These are phyloP conservation scores for Amphimedon queenslandica DNA, from an alignment of 37 sponge, comb jelly and placozoan species.

Conservation along the genomic window DNA sequence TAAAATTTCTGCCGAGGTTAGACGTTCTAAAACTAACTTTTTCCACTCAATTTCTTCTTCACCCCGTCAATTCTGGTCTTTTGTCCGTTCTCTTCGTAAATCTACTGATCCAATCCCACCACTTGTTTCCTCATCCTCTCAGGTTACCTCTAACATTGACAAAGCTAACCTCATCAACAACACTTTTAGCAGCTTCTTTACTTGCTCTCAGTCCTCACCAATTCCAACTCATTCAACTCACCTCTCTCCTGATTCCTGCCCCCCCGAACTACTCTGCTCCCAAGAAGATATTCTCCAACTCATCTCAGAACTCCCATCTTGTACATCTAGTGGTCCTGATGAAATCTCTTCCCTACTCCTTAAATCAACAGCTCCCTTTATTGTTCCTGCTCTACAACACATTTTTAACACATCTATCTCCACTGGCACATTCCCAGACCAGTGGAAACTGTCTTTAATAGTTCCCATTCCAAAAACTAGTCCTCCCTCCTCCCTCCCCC, in stretches of 20 bases:
- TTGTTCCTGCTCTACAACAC: not conserved
- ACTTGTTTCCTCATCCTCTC: not conserved
- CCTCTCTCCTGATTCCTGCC: not conserved
- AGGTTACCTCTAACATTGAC: not conserved
- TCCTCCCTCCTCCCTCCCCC: not conserved
- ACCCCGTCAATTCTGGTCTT: not conserved
- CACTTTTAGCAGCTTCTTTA: too few relatives aligned
- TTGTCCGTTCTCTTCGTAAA: not conserved
- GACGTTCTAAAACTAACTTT: not conserved
- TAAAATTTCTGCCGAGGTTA: not conserved
- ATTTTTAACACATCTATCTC: conserved; percentile 4
- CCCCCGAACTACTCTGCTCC: not conserved
- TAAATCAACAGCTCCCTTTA: not conserved
- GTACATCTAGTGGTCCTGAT: not conserved
- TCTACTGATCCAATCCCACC: not conserved
- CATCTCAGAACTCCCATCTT: not conserved
- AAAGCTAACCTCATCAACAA: not conserved
- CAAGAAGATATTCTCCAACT: not conserved
- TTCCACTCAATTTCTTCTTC: not conserved
- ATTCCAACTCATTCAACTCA: too few relatives aligned
- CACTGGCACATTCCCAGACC: not conserved
- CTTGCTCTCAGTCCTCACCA: too few relatives aligned
- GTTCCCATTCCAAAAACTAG: not conserved
- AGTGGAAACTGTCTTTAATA: not conserved
- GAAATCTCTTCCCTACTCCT: not conserved